A percentile compares a stretch with the other conserved stretches of the same genome.
These are phyloP conservation scores for Silurus aristotelis DNA, from an alignment of 2,797 vertebrate species.

Conservation along the genomic window DNA sequence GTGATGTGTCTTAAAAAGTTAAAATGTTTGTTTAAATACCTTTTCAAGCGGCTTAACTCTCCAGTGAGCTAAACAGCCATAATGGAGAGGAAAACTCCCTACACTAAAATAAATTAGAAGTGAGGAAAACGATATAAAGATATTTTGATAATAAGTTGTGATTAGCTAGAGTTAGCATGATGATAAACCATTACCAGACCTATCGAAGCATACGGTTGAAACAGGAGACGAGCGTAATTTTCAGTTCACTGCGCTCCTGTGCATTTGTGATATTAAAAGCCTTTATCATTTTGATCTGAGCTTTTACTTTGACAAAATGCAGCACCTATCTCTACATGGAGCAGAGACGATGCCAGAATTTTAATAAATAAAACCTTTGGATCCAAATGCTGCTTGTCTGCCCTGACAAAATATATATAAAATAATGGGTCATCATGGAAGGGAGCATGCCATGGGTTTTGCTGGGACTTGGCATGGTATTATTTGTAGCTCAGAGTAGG, in stretches of 20 bases:
- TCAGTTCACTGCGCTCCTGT: constrained; percentile 38
- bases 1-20: neutral
- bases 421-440: neutral
- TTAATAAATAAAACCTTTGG: constrained; percentile 12
- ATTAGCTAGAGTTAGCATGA: neutral
- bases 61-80: neutral
- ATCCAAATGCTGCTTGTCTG: neutral
- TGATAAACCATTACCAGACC: neutral
- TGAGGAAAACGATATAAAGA: neutral
- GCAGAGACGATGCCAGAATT: neutral
- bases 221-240: constrained; percentile 28
- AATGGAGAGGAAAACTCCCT: neutral
- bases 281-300: constrained; percentile 46
- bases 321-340: neutral
- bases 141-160: neutral
- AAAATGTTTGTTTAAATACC: neutral
- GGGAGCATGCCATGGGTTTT: neutral
- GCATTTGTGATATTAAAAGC: constrained; percentile 46
- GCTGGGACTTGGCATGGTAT: neutral
- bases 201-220: neutral
- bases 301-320: neutral
- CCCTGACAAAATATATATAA: neutral
- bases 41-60: neutral
- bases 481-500: neutral
- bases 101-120: neutral